Evolutionary conservation across 2,797 vertebrate species (phyloP).

Genomic region (Odontamblyopus lacepedii): DNA sequence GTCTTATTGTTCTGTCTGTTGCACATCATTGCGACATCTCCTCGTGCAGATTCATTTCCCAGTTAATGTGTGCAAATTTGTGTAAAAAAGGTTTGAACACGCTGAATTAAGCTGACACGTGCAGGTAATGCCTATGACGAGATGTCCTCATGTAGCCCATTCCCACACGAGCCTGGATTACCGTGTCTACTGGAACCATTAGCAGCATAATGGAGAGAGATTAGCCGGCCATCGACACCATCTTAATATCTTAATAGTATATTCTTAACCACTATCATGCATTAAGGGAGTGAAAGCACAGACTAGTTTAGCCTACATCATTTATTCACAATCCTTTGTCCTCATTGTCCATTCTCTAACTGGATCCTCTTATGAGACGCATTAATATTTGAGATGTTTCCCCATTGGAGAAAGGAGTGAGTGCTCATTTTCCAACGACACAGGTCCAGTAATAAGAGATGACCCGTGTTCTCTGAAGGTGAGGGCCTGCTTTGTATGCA

Average conservation of each 20-base stretch:
- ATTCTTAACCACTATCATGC: conserved; percentile 28
- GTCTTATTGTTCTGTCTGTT: neutral
- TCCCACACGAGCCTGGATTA: neutral
- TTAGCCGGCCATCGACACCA: conserved; percentile 16
- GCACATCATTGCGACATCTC: neutral
- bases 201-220: conserved; percentile 17
- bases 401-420: conserved; percentile 48
- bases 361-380: conserved; percentile 50
- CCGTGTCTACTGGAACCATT: conserved; percentile 1
- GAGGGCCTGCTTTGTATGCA: conserved; percentile 34
- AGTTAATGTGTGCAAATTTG: conserved; percentile 1
- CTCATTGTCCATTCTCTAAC: conserved; percentile 45
- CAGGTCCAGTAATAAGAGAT: conserved; percentile 45
- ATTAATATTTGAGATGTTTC: conserved; percentile 65
- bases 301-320: conserved; percentile 49
- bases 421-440: conserved; percentile 59
- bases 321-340: conserved; percentile 55
- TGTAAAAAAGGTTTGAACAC: conserved; percentile 9
- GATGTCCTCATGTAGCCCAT: conserved; percentile 9
- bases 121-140: conserved; percentile 6
- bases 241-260: conserved; percentile 17
- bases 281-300: conserved; percentile 34
- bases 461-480: conserved; percentile 31
- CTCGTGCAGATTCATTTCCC: neutral
- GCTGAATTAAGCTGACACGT: conserved; percentile 3